These are phyloP conservation scores for Falco novaeseelandiae DNA, from an alignment of 2,797 vertebrate genomes.

Conservation along the genomic window DNA sequence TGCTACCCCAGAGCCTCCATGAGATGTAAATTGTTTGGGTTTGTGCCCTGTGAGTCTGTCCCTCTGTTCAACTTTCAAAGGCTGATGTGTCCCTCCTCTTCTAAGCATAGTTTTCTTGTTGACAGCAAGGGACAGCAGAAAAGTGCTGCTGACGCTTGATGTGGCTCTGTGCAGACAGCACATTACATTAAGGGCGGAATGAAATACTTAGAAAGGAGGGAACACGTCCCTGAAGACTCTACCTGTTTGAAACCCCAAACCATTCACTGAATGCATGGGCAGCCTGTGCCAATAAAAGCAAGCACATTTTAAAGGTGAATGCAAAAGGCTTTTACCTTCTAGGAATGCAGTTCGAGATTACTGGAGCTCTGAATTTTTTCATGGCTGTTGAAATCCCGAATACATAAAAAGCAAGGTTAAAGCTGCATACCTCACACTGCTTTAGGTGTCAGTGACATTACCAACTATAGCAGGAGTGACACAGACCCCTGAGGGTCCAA, in stretches of 20 bases:
- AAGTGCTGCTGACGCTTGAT: not conserved
- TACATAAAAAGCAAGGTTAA: constrained; percentile 40
- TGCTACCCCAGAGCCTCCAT: not conserved
- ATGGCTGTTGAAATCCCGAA: not conserved
- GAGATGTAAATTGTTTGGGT: not conserved
- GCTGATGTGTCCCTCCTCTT: constrained; percentile 1
- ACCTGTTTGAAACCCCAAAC: constrained; percentile 32
- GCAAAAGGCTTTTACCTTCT: constrained; percentile 35
- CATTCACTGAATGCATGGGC: not conserved
- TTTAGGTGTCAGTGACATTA: constrained; percentile 51
- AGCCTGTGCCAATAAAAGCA: not conserved
- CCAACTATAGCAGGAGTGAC: constrained; percentile 27
- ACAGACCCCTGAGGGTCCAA: not conserved
- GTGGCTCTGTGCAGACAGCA: constrained; percentile 1
- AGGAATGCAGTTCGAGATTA: constrained; percentile 38
- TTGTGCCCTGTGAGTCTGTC: not conserved
- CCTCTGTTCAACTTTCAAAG: constrained; percentile 22
- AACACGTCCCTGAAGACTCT: not conserved
- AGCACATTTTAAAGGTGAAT: not conserved
- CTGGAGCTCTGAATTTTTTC: not conserved
- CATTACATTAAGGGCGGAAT: not conserved
- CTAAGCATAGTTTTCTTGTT: constrained; percentile 8
- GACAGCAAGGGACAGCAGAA: constrained; percentile 21
- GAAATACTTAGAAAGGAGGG: constrained; percentile 13
- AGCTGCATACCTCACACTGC: not conserved